Percentiles rank a stretch among this genome's conserved stretches.
Conservation (phyloP, 2,888 invertebrate genomes). For the Trissoscelio sp. region DNA sequence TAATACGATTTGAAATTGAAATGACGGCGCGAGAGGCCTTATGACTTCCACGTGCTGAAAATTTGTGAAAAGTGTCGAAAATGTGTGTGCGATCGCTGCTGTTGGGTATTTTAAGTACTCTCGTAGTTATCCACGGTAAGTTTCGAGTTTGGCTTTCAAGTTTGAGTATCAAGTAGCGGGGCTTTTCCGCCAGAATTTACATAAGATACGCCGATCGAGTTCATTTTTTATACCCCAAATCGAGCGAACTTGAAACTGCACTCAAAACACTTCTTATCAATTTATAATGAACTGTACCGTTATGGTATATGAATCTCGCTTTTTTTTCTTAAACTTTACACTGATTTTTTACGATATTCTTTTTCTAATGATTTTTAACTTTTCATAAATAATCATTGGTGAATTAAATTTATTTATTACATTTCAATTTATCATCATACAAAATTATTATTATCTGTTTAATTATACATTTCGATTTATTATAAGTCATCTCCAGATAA, state of each 20-base stretch:
- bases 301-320: not conserved
- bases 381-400: no score
- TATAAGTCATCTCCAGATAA: no score
- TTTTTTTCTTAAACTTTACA: not conserved
- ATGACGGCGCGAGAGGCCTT: slow-evolving; percentile 58
- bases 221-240: slow-evolving; percentile 36
- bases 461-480: no score
- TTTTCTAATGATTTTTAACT: not conserved
- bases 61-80: slow-evolving; percentile 68
- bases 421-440: no score
- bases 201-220: slow-evolving; percentile 21
- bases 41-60: slow-evolving; percentile 58
- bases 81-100: slow-evolving; percentile 76
- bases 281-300: not conserved
- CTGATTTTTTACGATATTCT: not conserved
- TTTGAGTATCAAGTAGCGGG: slow-evolving; percentile 16
- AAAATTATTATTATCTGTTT: no score
- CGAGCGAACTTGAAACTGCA: slow-evolving; percentile 1
- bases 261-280: not conserved
- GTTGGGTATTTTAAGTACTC: slow-evolving; percentile 76
- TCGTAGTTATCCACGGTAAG: slow-evolving; percentile 79
- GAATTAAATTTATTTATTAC: no score
- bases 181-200: slow-evolving; percentile 19
- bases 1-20: slow-evolving; percentile 59
- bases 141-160: slow-evolving; percentile 46